Base-by-base conservation (phyloP, 2,113 vertebrate species). In the Barbus barbus region DNA sequence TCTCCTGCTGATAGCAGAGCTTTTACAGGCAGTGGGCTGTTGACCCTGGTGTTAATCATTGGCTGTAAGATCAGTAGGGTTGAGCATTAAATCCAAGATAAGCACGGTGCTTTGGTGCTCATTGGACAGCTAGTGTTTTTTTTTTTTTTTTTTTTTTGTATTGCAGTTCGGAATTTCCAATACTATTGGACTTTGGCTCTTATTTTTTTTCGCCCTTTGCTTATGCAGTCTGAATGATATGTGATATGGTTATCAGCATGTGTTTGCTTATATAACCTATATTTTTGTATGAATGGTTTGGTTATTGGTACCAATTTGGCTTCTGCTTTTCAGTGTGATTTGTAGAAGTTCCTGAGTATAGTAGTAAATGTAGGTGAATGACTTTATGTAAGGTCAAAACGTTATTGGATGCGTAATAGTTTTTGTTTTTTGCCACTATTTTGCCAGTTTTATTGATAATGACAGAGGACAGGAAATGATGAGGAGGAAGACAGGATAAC, bases 11-110 rank as follows among this genome's bases (percentile, higher is more conserved):
- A 82, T 82, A 80, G 67, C 79, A 5, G 38, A 78, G 73, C 75
- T 41, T 79, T 58, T 75, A 31, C 69, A 77, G 48, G 77, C 83
- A 31, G 38, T 61, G 41, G 31, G 51, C 38, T 73, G 73, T 82
- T 82, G 83, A 85, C 83, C 72, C 73, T 58, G 18, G 22, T 56
- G 83, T 85, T 78, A 87, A 87, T 87, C 41, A 87, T 87, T 65
- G 41, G 69, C 56, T 81, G 53, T 9, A 41, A 65, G 44, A 78
- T 74, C 65, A 16, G 26, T 9, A 46, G 51, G n/a, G 60, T 81
- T 82, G 77, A 56, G 58, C 72, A 73, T 77, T 82, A n/a, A n/a
- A n/a, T n/a, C n/a, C n/a, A n/a, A n/a, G n/a, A 77, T 77, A 60
- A 44, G 72, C 51, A 67, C 16, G 18, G 20, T 38, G n/a, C 12